Evolutionary conservation across 2,888 invertebrate species (phyloP).

Genomic region (Imbricaverruca yamaguchii): DNA sequence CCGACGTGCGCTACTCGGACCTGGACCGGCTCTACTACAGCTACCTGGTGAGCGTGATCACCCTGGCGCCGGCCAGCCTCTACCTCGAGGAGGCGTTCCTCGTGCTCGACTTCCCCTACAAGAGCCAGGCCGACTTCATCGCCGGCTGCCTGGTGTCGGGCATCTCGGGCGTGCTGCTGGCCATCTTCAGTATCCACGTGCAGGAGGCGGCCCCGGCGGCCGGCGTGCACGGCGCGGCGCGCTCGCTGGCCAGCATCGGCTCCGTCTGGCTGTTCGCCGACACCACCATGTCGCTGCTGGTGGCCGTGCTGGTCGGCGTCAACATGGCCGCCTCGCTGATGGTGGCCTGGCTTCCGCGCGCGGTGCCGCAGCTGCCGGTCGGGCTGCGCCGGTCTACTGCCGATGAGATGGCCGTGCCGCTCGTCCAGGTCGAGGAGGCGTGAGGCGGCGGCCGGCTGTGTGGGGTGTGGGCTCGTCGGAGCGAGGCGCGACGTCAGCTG

Average conservation of each 20-base stretch:
- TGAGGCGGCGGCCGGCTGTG: not conserved
- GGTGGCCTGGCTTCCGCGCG: slow-evolving; percentile 20
- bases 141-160: slow-evolving; percentile 36
- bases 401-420: not conserved
- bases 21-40: slow-evolving; percentile 36
- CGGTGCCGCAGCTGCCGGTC: not conserved
- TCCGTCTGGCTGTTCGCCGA: not conserved
- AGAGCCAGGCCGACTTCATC: slow-evolving; percentile 35
- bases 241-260: not conserved
- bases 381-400: not conserved
- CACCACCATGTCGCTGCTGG: not conserved
- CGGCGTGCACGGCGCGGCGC: slow-evolving; percentile 6
- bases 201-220: not conserved
- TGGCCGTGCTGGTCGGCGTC: not conserved
- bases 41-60: slow-evolving; percentile 37
- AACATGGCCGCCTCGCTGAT: slow-evolving; percentile 1
- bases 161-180: slow-evolving; percentile 34
- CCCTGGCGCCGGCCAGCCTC: slow-evolving; percentile 37
- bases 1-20: slow-evolving; percentile 35
- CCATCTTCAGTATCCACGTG: slow-evolving; percentile 20
- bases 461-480: too few relatives aligned
- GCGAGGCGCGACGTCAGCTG: too few relatives aligned
- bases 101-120: slow-evolving; percentile 36
- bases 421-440: not conserved
- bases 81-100: slow-evolving; percentile 38